Base-by-base conservation (phyloP, 2,888 invertebrate species). In the Linyphia triangularis region DNA sequence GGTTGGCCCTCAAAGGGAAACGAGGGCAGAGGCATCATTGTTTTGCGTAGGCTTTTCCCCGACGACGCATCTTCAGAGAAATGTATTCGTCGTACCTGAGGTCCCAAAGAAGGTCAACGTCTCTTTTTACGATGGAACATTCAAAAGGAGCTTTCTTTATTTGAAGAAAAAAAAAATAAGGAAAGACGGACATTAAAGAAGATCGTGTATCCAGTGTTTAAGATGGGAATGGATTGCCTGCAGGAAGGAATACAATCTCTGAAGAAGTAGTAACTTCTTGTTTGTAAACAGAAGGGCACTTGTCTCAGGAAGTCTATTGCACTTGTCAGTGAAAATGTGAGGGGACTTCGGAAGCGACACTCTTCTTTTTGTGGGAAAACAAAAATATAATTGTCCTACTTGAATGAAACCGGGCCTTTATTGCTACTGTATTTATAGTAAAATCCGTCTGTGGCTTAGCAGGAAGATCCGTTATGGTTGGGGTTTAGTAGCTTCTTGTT, bases 101-200 rank as follows among this genome's bases (percentile, higher is more conserved):
- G 59, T 24, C 59, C 9, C 26, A 67, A 85, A 77, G 69, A 85
- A 85, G 84, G 85, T 85, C 85, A 85, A 59, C n/a, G 13, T 51
- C 67, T 69, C 57, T 57, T 69, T 85, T 40, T n/a, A 77, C 57
- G 59, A 75, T 67, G 37, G 57, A 57, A 69, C 78, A 28, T 78
- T 43, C 63, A 61, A 65, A 28, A 59, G 24, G 63, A 24, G 33
- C 22, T 72, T 9, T 59, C 33, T 57, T 30, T 24, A 13, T 37
- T 73, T 28, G 61, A 26, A 28, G 24, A 26, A 33, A 22, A 24
- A 7, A 75, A 75, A 33, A 16, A 37, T 33, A 61, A 24, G 26
- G 61, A 24, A 77, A 28, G 63, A 57, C 22, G 22, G 28, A 13
- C 24, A 63, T 26, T 63, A 28, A 63, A 30, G 59, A 40, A 63